Base-by-base conservation (phyloP, 2,888 invertebrate genomes). In the Harpalus rufipes region DNA sequence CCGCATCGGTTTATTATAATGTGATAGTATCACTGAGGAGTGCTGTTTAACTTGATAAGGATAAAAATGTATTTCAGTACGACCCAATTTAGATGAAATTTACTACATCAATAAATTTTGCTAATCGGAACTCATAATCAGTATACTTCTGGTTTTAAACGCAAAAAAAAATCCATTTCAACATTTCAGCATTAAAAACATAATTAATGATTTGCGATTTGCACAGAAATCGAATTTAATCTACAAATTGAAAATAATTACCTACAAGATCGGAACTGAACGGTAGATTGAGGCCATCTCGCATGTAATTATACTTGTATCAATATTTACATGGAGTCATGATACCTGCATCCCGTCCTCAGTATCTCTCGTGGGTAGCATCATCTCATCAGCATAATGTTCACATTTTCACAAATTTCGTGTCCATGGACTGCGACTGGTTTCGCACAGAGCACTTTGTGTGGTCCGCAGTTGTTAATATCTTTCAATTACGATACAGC, bases 401-500 rank as follows among this genome's bases (percentile, higher is more conserved):
- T 14, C 58, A 21, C 78, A 78, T 58, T 78, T 78, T 78, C 41
- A 58, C 78, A 25, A 58, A 78, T 78, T 25, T 78, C 25, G 21
- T 80, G 32, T 61, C 14, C 39, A 41, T 39, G 72, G 41, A 18
- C 18, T 10, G 18, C 16, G 41, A 74, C 39, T 14, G 41, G 32
- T 68, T 68, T 68, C 72, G 72, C 51, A 74, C 44, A 41, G 21
- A 14, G 10, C 68, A 12, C 21, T 41, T 18, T 44, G 83, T 83
- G 83, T 83, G 83, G 83, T 83, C 83, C 39, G 41, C 61, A 76
- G 83, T 83, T 83, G 83, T 83, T 83, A 83, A 83, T 76, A 83
- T 83, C 83, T 83, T 83, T 83, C 83, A 83, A 83, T 83, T 83
- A 83, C 76, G 74, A 83, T 76, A 76, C 51, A 44, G 63, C 74